phyloP scores from a whole-genome alignment of 2,888 invertebrate genomes.

The Adelphocoris suturalis region DNA sequence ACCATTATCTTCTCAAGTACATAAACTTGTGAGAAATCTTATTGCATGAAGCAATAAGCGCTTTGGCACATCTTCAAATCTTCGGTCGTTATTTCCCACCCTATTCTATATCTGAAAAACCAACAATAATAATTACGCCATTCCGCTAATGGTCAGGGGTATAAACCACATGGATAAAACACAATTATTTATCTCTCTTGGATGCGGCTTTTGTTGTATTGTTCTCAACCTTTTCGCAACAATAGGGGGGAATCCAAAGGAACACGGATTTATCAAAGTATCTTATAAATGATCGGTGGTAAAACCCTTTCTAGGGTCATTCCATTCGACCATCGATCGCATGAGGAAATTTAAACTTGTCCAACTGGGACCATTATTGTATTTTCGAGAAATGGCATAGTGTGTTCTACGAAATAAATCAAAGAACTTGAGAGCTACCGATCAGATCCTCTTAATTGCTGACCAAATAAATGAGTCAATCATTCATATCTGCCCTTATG shows the following conservation, averaged over 20 bases:
- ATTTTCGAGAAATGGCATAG: neutral
- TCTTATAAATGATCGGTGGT: neutral
- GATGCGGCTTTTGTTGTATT: neutral
- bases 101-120: neutral
- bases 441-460: no score
- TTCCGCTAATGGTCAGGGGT: conserved; percentile 37
- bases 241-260: neutral
- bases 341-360: neutral
- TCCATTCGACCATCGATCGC: neutral
- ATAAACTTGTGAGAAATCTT: neutral
- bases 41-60: neutral
- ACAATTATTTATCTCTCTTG: conserved; percentile 42
- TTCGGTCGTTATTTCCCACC: neutral
- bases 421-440: no score
- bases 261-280: conserved; percentile 21
- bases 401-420: neutral
- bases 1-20: no score
- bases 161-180: conserved; percentile 53
- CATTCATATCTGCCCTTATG: no score
- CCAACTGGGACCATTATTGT: neutral
- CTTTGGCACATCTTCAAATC: conserved; percentile 31
- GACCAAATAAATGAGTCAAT: no score
- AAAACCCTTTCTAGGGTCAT: neutral
- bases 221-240: neutral
- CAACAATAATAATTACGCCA: conserved; percentile 34